Base-by-base conservation (phyloP, 2,888 invertebrate genomes). In the Sminthurinus aureus region DNA sequence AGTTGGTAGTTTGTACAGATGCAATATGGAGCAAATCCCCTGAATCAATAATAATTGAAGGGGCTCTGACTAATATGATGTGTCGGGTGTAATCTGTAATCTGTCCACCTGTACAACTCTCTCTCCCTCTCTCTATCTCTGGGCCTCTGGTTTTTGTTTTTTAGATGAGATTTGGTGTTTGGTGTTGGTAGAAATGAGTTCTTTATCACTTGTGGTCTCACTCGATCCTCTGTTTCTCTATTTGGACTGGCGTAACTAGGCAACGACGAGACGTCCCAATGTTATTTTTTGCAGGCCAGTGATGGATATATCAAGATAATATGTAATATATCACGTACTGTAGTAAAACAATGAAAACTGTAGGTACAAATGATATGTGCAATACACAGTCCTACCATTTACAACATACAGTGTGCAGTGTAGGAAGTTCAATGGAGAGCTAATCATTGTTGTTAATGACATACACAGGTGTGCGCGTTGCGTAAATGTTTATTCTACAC, bases 401-500 rank as follows among this genome's bases (percentile, higher is more conserved):
- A 67, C 22, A 0, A 38, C 6, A 4, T 38, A 38, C 38, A 38
- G 6, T 58, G 18, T 13, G 26, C 12, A 71, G 8, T 9, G n/a
- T 79, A 26, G 66, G 38, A 58, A 79, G 79, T 71, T 1, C 67
- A n/a, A 18, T 22, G 13, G 64, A 26, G 24, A 67, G 79, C 64
- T 79, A 66, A 78, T 78, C 77, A 78, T 78, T 78, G 77, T 58
- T 78, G 77, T 78, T 78, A 78, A 79, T 79, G 79, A 79, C 66
- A 79, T 64, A 78, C 79, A 79, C 64, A 58, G 58, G 79, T 79
- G 79, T 58, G 50, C 50, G 15, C 22, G 78, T 78, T 79, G 50
- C 79, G 67, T 79, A 22, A 79, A 79, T 79, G 79, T 79, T 79
- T 79, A 79, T 79, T 79, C 79, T 79, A 79, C 66, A 79, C 79